Evolutionary conservation across 2,888 invertebrate genomes (phyloP), one percentile per base, ranked within the genome.

Genomic region (Apotomis capreana): DNA sequence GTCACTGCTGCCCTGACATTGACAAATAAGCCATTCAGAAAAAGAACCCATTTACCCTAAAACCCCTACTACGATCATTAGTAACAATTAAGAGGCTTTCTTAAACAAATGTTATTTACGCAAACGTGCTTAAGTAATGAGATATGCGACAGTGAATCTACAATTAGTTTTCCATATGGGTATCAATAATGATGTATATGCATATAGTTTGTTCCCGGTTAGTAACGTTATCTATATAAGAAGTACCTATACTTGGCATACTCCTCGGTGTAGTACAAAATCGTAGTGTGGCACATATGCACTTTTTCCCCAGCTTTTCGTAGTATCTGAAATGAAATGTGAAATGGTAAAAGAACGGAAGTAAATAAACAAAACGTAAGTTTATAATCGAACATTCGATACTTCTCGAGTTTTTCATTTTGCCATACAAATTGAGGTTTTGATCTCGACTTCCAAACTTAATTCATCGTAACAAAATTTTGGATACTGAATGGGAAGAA

Each of bases 11-110:
- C 76, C 76, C 82, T 87, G 89, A 89, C 89, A 87, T 89, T 90
- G 89, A 90, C 89, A 89, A 89, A 89, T 89, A 89, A 88, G 87
- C 86, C 85, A 85, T 87, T 87, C 85, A 84, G 89, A 87, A 88
- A 89, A 88, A 89, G 87, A 88, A 85, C 85, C 85, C 87, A 84
- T 85, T 87, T 86, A 81, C 83, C 81, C 81, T 78, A 77, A 81
- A 81, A 81, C 87, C 88, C 86, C 86, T 88, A 87, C 87, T 80
- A 88, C 77, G 84, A 78, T 71, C 67, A 64, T 74, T 72, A 74
- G 57, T 69, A 70, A 73, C 61, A 72, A 74, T 74, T 70, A 70
- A 57, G 63, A 52, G 52, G 4, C n/a, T 15, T 13, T 46, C 15
- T 37, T 61, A 67, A 55, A 46, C 12, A 8, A 67, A 67, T 15